Conservation (phyloP, 2,113 vertebrate genomes). For the Zosterops pallidus region DNA sequence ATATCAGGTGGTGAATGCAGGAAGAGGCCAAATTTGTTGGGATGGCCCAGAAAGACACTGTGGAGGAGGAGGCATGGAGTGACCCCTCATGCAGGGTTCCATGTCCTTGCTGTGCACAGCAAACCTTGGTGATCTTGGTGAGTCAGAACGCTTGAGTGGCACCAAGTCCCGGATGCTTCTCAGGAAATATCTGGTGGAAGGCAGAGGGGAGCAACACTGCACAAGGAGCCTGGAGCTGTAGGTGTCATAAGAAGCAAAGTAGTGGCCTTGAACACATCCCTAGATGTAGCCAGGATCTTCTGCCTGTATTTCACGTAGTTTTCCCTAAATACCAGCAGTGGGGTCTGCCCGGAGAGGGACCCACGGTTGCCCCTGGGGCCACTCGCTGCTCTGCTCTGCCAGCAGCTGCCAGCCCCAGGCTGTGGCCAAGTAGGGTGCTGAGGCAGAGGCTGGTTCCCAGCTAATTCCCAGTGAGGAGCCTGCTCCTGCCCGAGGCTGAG, state of each 20-base stretch:
- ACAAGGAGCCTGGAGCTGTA: background rate
- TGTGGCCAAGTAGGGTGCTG: slow-evolving; percentile 13
- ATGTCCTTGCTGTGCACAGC: background rate
- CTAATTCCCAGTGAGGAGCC: slow-evolving; percentile 24
- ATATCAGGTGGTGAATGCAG: background rate
- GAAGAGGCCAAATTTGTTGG: background rate
- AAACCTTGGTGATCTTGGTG: accelerated
- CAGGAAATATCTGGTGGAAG: background rate
- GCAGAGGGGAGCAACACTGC: background rate
- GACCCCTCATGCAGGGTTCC: accelerated
- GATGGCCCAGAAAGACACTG: accelerated
- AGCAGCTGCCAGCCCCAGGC: background rate
- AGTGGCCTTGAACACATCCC: background rate
- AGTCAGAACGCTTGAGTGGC: background rate
- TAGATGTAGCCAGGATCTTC: background rate
- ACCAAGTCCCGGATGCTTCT: background rate
- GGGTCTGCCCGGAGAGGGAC: background rate
- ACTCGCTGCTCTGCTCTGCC: background rate
- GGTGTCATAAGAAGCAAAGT: accelerated
- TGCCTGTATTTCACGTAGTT: background rate
- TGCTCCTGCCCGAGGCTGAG: slow-evolving; percentile 47
- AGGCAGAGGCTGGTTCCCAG: slow-evolving; percentile 11
- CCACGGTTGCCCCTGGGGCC: accelerated
- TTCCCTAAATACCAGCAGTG: background rate
- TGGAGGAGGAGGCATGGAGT: background rate